These are phyloP conservation scores for Lacerta agilis DNA, from an alignment of 2,797 vertebrate genomes.

Conservation along the genomic window DNA sequence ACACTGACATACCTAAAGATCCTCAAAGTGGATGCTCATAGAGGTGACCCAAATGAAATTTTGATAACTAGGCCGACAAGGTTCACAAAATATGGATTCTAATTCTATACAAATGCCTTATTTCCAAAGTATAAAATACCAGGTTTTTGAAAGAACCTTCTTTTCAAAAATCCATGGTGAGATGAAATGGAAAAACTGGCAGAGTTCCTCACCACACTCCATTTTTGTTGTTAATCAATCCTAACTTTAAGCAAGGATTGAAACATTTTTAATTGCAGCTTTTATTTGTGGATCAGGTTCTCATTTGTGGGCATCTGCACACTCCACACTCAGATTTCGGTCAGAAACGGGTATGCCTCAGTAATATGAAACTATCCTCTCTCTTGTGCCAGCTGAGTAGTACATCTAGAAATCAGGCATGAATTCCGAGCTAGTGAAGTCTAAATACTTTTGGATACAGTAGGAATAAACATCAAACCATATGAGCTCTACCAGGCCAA, in stretches of 20 bases:
- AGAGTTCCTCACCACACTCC: neutral
- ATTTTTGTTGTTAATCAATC: neutral
- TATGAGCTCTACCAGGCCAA: neutral
- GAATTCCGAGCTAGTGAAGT: fast-evolving
- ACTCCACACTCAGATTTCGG: neutral
- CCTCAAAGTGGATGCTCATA: neutral
- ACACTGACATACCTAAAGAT: neutral
- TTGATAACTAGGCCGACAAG: neutral
- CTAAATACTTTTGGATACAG: fast-evolving
- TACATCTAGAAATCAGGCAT: neutral
- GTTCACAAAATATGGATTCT: neutral
- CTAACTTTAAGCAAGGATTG: neutral
- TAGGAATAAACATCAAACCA: slow-evolving; percentile 17
- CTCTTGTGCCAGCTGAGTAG: neutral
- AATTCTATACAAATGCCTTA: neutral
- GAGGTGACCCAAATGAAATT: neutral
- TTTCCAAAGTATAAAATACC: neutral
- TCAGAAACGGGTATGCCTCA: neutral
- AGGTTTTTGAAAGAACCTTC: neutral
- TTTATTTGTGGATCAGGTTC: slow-evolving; percentile 7
- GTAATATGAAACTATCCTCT: neutral
- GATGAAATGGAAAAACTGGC: neutral
- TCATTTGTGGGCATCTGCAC: neutral
- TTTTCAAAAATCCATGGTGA: neutral
- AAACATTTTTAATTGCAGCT: neutral